phyloP scores from a whole-genome alignment of 2,888 invertebrate genomes.

The Eupithecia tripunctaria region DNA sequence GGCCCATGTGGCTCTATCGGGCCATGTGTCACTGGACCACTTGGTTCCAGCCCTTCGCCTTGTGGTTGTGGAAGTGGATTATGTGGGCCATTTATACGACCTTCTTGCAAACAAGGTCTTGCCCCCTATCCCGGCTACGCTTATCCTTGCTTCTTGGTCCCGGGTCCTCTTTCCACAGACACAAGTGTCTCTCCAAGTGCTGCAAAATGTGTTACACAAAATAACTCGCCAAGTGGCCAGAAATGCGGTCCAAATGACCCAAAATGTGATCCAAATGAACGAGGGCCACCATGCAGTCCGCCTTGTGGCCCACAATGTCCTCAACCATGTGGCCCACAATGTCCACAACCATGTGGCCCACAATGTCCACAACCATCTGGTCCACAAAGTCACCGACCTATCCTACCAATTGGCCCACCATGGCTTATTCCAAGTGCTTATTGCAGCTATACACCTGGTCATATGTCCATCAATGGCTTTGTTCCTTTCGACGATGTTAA shows the following conservation, averaged over 20 bases:
- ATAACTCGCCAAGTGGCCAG: background rate
- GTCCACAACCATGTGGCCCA: background rate
- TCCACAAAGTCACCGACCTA: background rate
- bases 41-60: slow-evolving; percentile 1
- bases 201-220: background rate
- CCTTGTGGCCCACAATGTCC: background rate
- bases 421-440: background rate
- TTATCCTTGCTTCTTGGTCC: slow-evolving; percentile 1
- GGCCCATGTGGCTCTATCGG: slow-evolving; percentile 15
- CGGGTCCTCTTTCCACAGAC: background rate
- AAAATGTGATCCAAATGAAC: background rate
- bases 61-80: slow-evolving; percentile 9
- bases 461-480: background rate
- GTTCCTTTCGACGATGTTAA: background rate
- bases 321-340: background rate
- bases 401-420: background rate
- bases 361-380: background rate
- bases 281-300: too few relatives aligned
- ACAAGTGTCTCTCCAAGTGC: background rate
- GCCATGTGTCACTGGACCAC: slow-evolving; percentile 9
- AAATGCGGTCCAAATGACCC: background rate
- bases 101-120: background rate
- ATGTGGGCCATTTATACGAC: slow-evolving; percentile 7
- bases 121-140: background rate
- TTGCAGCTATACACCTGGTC: background rate